Evolutionary conservation across 1,140 invertebrate genomes (phyloP), one percentile per base, ranked within the genome.

Genomic region (Tetramorium simillimum): DNA sequence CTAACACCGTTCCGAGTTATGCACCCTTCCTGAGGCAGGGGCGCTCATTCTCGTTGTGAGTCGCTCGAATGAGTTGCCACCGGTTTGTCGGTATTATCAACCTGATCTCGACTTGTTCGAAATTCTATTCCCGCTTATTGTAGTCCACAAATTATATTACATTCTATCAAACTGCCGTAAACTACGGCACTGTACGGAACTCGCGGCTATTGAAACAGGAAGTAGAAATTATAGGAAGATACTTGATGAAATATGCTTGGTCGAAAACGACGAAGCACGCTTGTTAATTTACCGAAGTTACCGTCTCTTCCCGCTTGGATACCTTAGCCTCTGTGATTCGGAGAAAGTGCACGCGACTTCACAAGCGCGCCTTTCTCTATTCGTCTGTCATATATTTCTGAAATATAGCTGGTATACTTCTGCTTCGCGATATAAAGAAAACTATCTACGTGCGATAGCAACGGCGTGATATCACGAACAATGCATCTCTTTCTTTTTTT

Each of bases 11-110:
- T 16, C 28, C 76, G 63, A 91, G 87, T 86, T 91, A 91, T 90
- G 84, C 88, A 92, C 91, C 91, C 92, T 86, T 92, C 88, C 65
- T 82, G 28, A 56, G 21, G 21, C 85, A 92, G 92, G 16, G 92
- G 88, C 86, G 86, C 92, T 93, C 92, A 93, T 89, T 33, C 72
- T 60, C 33, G 43, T 7, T 40, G 33, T 24, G 62, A 33, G 9
- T 33, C 28, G 28, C 33, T 46, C 10, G 24, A 73, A 60, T 16
- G 67, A 82, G 14, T 33, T 37, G 69, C 43, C 53, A 18, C 14
- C 18, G 16, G 6, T 84, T 72, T 16, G 37, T n/a, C 18, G 51
- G 40, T 14, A 7, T 73, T 33, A 51, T 37, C 28, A 60, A 46
- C 16, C 40, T 18, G 33, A 60, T 18, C 6, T 69, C n/a, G 5